Evolutionary conservation across 2,797 vertebrate species (phyloP).

Genomic region (Lagorchestes hirsutus): DNA sequence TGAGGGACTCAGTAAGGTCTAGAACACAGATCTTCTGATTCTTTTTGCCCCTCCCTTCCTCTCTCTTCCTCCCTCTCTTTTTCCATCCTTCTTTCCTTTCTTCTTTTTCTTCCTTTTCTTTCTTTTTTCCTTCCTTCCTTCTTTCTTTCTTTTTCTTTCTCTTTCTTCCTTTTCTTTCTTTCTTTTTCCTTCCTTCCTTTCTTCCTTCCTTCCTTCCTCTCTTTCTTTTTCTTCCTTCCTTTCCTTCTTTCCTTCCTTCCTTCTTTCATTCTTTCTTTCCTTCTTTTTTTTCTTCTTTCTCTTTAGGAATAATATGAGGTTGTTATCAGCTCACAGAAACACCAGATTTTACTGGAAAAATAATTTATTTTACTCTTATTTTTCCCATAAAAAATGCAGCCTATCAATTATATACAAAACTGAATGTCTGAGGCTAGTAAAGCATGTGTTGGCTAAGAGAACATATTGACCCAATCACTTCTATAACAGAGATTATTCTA

Average conservation of each 20-base stretch:
- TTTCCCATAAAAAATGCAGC: background rate
- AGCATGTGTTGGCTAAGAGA: background rate
- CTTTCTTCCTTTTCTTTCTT: no score
- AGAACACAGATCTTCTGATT: background rate
- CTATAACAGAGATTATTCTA: background rate
- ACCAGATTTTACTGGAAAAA: background rate
- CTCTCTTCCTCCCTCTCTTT: background rate
- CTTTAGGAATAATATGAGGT: background rate
- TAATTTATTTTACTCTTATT: background rate
- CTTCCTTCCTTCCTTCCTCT: no score
- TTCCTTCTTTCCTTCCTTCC: rapidly evolving
- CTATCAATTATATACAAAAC: background rate
- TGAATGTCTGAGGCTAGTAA: background rate
- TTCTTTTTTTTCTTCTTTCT: background rate
- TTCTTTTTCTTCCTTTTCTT: no score
- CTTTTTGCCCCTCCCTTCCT: background rate
- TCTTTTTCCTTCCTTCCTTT: no score
- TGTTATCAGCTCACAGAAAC: background rate
- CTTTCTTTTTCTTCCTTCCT: background rate
- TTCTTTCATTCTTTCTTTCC: background rate
- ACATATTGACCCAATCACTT: background rate
- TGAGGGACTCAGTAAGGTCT: background rate
- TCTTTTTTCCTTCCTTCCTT: no score
- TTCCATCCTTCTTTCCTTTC: no score
- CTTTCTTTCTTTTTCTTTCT: no score